Evolutionary conservation across 2,113 vertebrate species (phyloP).

Genomic region (Gobio gobio): DNA sequence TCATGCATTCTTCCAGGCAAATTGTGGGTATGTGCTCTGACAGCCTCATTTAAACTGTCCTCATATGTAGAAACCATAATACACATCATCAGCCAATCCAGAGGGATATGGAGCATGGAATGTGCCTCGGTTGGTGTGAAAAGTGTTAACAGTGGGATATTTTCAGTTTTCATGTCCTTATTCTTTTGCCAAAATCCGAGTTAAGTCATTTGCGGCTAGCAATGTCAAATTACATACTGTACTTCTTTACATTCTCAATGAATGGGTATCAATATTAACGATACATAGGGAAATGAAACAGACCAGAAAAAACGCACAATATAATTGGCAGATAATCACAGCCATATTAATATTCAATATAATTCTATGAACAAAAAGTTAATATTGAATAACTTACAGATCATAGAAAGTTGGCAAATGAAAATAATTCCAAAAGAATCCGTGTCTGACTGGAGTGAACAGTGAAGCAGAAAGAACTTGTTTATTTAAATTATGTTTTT

Average conservation of each 20-base stretch:
- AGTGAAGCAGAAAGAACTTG: no score
- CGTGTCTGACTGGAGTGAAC: not conserved
- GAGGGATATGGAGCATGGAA: constrained; percentile 39
- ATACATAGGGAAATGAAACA: not conserved
- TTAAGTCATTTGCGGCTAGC: not conserved
- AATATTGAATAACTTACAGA: not conserved
- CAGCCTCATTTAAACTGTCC: constrained; percentile 8
- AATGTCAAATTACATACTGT: not conserved
- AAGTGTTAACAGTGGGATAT: constrained; percentile 15
- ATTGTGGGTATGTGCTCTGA: constrained; percentile 20
- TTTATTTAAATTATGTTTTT: no score
- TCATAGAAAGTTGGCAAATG: not conserved
- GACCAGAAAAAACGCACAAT: no score
- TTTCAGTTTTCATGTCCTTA: constrained; percentile 4
- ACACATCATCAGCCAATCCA: constrained; percentile 20
- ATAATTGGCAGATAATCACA: not conserved
- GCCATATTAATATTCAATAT: not conserved
- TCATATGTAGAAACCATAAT: constrained; percentile 2
- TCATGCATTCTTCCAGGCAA: constrained; percentile 22
- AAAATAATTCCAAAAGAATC: not conserved
- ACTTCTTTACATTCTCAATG: not conserved
- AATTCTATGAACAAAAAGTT: not conserved
- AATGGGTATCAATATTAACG: not conserved
- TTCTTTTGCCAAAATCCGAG: constrained; percentile 11
- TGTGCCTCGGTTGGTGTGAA: constrained; percentile 32